Evolutionary conservation across 2,888 invertebrate genomes (phyloP).

Genomic region (Spodoptera littoralis): DNA sequence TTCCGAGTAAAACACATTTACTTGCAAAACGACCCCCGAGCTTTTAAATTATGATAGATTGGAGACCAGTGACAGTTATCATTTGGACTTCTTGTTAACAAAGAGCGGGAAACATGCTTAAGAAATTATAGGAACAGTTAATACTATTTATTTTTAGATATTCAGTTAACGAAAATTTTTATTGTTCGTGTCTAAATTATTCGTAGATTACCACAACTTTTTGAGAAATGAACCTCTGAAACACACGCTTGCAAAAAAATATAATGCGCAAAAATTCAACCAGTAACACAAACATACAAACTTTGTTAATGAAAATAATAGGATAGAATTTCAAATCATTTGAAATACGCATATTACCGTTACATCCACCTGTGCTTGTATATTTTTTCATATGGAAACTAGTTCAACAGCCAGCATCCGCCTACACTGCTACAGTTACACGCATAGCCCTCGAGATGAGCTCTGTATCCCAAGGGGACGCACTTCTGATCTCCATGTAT

Average conservation of each 20-base stretch:
- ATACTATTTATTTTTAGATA: too few species aligned
- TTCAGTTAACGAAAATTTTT: too few species aligned
- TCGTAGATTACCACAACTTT: too few species aligned
- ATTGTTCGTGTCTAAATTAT: too few species aligned
- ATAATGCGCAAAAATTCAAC: too few species aligned
- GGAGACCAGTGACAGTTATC: conserved; percentile 56
- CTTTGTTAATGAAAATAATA: neutral
- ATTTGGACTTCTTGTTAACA: conserved; percentile 51
- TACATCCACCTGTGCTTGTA: conserved; percentile 40
- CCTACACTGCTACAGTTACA: conserved; percentile 56
- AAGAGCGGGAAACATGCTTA: neutral
- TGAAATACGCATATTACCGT: conserved; percentile 37
- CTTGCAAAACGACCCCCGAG: conserved; percentile 64
- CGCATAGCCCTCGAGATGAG: conserved; percentile 67
- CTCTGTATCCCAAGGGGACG: conserved; percentile 63
- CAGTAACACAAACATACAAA: neutral
- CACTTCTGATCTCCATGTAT: conserved; percentile 59
- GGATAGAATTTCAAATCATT: neutral
- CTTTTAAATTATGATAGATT: conserved; percentile 75
- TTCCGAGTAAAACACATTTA: conserved; percentile 64
- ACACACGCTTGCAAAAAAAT: too few species aligned
- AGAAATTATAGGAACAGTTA: too few species aligned
- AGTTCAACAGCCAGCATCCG: conserved; percentile 71
- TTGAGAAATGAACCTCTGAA: too few species aligned
- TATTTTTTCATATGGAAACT: conserved; percentile 41